Base-by-base conservation (phyloP, 2,797 vertebrate species). In the Jordanella pulchra region DNA sequence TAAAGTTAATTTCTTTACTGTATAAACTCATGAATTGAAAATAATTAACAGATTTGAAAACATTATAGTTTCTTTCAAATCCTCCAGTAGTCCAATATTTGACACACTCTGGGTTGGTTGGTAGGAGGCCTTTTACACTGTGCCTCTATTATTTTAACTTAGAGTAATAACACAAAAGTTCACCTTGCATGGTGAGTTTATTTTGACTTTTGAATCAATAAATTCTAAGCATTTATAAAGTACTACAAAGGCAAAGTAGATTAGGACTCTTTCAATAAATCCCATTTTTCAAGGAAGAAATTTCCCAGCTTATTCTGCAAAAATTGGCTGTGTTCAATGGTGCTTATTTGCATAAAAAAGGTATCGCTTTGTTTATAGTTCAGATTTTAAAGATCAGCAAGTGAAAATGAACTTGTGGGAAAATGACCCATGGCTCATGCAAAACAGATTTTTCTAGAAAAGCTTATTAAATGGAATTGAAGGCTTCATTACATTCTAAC, bases 11-110 rank as follows among this genome's bases (percentile, higher is more conserved):
- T 70, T 82, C 42, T 79, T 84, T 86, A 70, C 73, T 82, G 73
- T 87, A 87, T 83, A 74, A 90, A 91, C 86, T 86, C 89, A 91
- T 87, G 65, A 88, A 92, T 90, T 91, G 84, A 92, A 91, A 92
- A 91, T 88, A 87, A 89, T 86, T 69, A 80, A 61, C 76, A 72
- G 60, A 65, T 77, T 67, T 82, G 27, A 75, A 27, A 71, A 79
- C 32, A 65, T 3, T 47, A 12, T 3, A 28, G 18, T 42, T 23
- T 72, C 11, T 44, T 45, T 70, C 53, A 54, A 39, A 61, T 77
- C 48, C 48, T 61, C 25, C 44, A 48, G 27, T 48, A 32, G 0
- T 12, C 9, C 7, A 73, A 3, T 65, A 71, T 75, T 51, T 68
- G 65, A 48, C 15, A 14, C 3, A 69, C 27, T 72, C 48, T 23